Base-by-base conservation (phyloP, 2,797 vertebrate species). In the Fundulus diaphanus region DNA sequence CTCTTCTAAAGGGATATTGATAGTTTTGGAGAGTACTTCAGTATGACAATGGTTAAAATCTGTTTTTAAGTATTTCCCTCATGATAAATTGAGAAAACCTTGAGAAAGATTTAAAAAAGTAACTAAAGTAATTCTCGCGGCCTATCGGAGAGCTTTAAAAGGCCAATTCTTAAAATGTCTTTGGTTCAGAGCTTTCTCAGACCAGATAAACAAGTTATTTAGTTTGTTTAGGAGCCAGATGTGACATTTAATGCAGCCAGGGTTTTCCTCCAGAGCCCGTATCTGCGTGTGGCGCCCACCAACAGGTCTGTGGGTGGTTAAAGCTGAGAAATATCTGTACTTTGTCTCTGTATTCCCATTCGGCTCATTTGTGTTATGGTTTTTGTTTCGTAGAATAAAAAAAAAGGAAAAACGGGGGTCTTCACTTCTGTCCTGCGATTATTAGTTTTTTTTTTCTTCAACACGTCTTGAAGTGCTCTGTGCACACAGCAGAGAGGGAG, bases 401-500 rank as follows among this genome's bases (percentile, higher is more conserved):
- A 52, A 61, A 57, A 44, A 57, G 65, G 27, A 70, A 68, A 52
- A 68, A 52, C 76, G 33, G 69, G 9, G 73, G 72, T 89, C 81
- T 69, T 79, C 51, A 44, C 75, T 76, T 27, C 82, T 82, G 76
- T 82, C 82, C 74, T 75, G 42, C 74, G 63, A 78, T 88, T 85
- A 88, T 92, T 90, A 83, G 79, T 81, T 89, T 87, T 80, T 83
- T 88, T 88, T 80, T 85, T 88, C 82, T 72, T 31, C 75, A 33
- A 66, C 40, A 49, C 18, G 71, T 80, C 22, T 78, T 72, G 49
- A 84, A 80, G 78, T 75, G 81, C 85, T 82, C 76, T 48, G 73
- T 16, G 16, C 80, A 68, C 61, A 82, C 52, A 69, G 83, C 73
- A 44, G 37, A 79, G 70, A 80, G 79, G 78, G 73, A 77, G 68